Evolutionary conservation across 1,140 invertebrate species (phyloP), one percentile per base, ranked within the genome.

Genomic region (Zophobas atratus): DNA sequence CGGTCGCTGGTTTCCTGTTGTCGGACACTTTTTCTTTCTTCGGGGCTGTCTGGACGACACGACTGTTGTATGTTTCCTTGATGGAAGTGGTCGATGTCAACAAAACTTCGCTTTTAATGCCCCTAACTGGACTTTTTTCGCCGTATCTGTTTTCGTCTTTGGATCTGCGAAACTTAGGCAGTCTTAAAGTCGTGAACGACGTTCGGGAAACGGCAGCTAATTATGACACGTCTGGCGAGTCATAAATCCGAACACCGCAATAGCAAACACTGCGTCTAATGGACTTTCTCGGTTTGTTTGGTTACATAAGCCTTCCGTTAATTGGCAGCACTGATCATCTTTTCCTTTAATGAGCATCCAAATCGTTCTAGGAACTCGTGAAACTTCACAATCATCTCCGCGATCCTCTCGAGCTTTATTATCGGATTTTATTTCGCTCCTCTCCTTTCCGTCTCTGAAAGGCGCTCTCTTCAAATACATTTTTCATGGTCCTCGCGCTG

Each of bases 101-200:
- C 67, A 55, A 77, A 77, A 77, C 76, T 77, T 77, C 53, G 67
- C 67, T 77, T 77, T 77, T 70, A 72, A 71, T 72, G 67, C 48
- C 43, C 51, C 70, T 38, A 70, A 48, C 60, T 32, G 32, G 35
- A 5, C 43, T 67, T 67, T 76, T 76, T 67, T 36, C 38, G 34
- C 38, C 53, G 4, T 43, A n/a, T 33, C 32, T 6, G n/a, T 63
- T n/a, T 6, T 63, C 35, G 6, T 6, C 39, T 41, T 67, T 43
- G 20, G 20, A 20, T 20, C 20, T 20, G 20, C 20, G 20, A 20
- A 20, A 20, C 20, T 20, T 20, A 0, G 20, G 20, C 20, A 20
- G 20, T 20, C 20, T 20, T 20, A 46, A 46, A 46, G 43, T 46
- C 43, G 6, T 46, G 43, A 46, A 8, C 3, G 3, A 46, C 56